Evolutionary conservation across 2,888 invertebrate species (phyloP).

Genomic region (Leptopterna dolabrata): DNA sequence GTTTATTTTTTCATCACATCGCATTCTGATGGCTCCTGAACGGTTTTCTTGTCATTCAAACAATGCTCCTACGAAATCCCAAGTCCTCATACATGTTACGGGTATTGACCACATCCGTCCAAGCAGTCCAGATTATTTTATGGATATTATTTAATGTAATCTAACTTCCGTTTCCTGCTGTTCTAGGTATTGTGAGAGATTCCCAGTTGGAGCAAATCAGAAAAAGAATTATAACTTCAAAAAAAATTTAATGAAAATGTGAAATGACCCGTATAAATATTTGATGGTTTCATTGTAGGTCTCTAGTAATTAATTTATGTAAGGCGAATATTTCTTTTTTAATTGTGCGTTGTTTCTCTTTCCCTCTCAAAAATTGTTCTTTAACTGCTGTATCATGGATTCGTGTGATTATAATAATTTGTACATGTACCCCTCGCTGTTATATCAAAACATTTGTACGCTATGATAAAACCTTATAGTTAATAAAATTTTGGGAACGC

Average conservation of each 20-base stretch:
- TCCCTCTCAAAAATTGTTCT: not conserved
- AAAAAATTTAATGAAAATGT: constrained; percentile 37
- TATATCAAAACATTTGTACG: constrained; percentile 51
- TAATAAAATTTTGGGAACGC: constrained; percentile 19
- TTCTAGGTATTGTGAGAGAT: constrained; percentile 31
- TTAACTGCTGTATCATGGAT: constrained; percentile 18
- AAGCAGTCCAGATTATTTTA: too few relatives aligned
- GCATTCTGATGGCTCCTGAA: too few relatives aligned
- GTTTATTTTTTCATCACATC: too few relatives aligned
- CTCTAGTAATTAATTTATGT: constrained; percentile 25
- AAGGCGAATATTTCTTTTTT: constrained; percentile 38
- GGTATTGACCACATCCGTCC: too few relatives aligned
- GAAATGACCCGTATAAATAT: constrained; percentile 14
- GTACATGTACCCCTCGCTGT: constrained; percentile 51
- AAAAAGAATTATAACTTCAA: constrained; percentile 1
- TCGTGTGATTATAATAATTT: constrained; percentile 42
- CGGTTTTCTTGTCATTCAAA: too few relatives aligned
- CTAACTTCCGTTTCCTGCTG: not conserved
- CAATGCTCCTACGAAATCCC: too few relatives aligned
- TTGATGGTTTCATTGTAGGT: constrained; percentile 23
- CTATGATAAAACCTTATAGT: constrained; percentile 34
- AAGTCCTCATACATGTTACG: too few relatives aligned
- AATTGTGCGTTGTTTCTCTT: not conserved
- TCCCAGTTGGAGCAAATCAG: constrained; percentile 8
- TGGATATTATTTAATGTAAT: not conserved